phyloP scores from a whole-genome alignment of 2,113 vertebrate genomes.

The Piaya cayana region DNA sequence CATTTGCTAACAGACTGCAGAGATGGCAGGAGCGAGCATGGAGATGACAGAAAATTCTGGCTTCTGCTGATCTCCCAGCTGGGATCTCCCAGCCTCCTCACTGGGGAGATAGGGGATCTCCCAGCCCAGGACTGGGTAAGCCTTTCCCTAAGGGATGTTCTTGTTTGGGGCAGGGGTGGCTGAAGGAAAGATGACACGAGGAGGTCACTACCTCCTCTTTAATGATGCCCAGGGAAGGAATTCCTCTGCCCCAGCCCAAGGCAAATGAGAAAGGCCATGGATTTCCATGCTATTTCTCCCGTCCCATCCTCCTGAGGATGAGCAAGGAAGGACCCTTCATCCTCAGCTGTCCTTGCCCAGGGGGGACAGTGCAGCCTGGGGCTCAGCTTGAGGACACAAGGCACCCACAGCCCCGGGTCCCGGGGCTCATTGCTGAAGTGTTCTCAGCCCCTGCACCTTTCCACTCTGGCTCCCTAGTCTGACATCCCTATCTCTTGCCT shows the following conservation, averaged over 20 bases:
- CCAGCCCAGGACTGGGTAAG: not conserved
- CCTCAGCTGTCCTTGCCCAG: not conserved
- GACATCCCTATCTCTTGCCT: not conserved
- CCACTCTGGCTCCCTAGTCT: not conserved
- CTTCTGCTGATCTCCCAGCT: not conserved
- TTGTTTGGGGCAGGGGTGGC: not conserved
- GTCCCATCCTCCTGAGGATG: not conserved
- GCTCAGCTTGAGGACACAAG: not conserved
- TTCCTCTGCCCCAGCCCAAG: not conserved
- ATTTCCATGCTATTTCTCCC: accelerated
- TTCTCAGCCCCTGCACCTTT: not conserved
- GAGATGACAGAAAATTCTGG: not conserved
- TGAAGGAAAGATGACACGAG: accelerated
- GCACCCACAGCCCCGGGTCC: not conserved
- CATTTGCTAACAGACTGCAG: not conserved
- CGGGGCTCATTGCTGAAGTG: not conserved
- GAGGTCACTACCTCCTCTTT: accelerated
- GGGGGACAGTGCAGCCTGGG: not conserved
- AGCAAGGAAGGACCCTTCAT: not conserved
- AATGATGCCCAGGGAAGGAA: not conserved
- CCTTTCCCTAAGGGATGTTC: not conserved
- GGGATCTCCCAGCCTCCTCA: too few relatives aligned
- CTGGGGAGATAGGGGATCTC: accelerated
- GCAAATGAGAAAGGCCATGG: not conserved
- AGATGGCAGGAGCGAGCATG: accelerated